Conservation (phyloP, 2,888 invertebrate genomes). For the Watsonalla cultraria region DNA sequence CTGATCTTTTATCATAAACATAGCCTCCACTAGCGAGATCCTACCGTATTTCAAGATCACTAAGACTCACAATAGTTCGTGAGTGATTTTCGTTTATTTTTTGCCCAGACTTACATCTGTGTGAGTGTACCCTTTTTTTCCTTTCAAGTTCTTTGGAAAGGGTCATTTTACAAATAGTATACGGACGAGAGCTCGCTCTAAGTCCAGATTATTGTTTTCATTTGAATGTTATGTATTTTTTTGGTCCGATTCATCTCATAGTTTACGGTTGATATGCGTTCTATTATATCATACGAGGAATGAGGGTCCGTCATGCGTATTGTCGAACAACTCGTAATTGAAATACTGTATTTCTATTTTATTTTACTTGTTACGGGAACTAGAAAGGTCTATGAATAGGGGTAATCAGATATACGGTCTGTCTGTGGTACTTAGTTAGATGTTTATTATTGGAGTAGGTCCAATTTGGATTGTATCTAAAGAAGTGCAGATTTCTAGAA, state of each 20-base stretch:
- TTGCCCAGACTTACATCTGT: slow-evolving; percentile 18
- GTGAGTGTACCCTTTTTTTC: slow-evolving; percentile 31
- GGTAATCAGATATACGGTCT: background rate
- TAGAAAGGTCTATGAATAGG: background rate
- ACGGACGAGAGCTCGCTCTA: slow-evolving; percentile 28
- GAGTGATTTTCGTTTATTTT: slow-evolving; percentile 15
- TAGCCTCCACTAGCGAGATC: background rate
- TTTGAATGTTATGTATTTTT: slow-evolving; percentile 15
- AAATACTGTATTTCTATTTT: background rate
- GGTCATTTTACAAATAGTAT: slow-evolving; percentile 40
- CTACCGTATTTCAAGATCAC: slow-evolving; percentile 1
- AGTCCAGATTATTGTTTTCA: slow-evolving; percentile 31
- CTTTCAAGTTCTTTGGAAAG: slow-evolving; percentile 31
- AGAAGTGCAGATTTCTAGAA: too few species aligned
- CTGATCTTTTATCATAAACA: slow-evolving; percentile 42
- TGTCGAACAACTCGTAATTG: background rate
- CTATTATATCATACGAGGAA: slow-evolving; percentile 13
- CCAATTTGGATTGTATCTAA: too few species aligned
- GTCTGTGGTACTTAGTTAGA: background rate
- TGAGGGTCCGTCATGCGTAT: background rate
- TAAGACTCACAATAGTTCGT: slow-evolving; percentile 11
- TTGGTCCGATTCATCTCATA: slow-evolving; percentile 21
- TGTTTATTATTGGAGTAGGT: background rate
- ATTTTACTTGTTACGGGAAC: background rate
- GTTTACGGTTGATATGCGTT: slow-evolving; percentile 15